These are phyloP conservation scores for Oreochromis niloticus DNA, from an alignment of 2,113 vertebrate species.

Conservation along the genomic window DNA sequence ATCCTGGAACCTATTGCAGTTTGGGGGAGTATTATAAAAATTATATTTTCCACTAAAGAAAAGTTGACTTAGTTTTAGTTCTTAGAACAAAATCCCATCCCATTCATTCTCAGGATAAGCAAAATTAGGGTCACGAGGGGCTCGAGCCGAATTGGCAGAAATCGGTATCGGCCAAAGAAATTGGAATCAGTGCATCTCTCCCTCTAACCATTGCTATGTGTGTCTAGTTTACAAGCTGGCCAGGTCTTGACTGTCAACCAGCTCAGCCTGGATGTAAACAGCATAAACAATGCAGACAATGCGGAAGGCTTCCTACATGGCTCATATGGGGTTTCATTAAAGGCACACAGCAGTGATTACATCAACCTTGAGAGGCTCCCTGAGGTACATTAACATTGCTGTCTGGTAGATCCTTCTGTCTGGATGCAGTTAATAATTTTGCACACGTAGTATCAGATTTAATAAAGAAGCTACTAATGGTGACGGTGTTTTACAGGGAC, in stretches of 20 bases:
- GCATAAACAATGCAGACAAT: background rate
- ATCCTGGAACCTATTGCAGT: background rate
- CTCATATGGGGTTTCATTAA: background rate
- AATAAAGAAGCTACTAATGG: constrained; percentile 40
- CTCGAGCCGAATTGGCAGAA: background rate
- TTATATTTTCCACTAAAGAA: background rate
- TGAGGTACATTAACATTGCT: background rate
- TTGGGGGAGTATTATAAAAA: background rate
- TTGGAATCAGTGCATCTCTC: background rate
- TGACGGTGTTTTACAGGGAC: constrained; percentile 20
- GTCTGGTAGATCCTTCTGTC: background rate
- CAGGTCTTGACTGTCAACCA: background rate
- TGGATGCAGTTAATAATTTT: background rate
- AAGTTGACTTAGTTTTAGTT: background rate
- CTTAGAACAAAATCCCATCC: background rate
- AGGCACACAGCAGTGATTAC: background rate
- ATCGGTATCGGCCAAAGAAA: background rate
- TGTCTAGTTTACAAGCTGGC: background rate
- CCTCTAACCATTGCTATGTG: background rate
- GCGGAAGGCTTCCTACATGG: background rate
- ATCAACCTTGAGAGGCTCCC: constrained; percentile 16
- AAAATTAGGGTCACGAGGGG: background rate
- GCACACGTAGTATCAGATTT: constrained; percentile 29
- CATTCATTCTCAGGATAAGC: background rate
- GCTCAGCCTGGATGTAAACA: background rate